phyloP scores from a whole-genome alignment of 2,113 vertebrate genomes.

The Rhinichthys klamathensis region DNA sequence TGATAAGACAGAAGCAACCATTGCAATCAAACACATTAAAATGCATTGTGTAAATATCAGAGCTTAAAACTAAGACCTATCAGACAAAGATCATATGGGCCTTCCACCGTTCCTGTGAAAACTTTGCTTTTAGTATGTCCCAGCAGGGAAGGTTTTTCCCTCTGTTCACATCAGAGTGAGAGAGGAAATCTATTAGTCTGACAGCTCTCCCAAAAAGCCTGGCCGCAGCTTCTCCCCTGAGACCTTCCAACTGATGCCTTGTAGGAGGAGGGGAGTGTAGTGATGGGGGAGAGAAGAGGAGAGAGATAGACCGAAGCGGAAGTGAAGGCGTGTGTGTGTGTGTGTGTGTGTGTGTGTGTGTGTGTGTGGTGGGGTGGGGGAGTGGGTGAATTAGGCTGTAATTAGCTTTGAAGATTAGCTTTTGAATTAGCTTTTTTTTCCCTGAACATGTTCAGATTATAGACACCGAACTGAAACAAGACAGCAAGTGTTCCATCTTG shows the following conservation, averaged over 20 bases:
- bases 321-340: background rate
- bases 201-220: conserved; percentile 49
- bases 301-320: conserved; percentile 19
- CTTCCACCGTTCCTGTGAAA: conserved; percentile 32
- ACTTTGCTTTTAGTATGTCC: conserved; percentile 54
- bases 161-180: conserved; percentile 37
- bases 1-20: background rate
- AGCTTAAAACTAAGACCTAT: background rate
- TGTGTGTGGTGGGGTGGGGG: no score
- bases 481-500: conserved; percentile 25
- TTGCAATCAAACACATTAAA: background rate
- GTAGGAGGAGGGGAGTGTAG: conserved; percentile 37
- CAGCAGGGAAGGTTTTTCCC: conserved; percentile 37
- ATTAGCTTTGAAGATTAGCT: conserved; percentile 40
- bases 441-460: conserved; percentile 19
- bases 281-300: conserved; percentile 40
- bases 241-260: conserved; percentile 11
- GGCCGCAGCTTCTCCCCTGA: background rate
- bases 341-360: no score
- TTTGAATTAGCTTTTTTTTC: conserved; percentile 14
- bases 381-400: background rate
- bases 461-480: conserved; percentile 16
- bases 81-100: background rate
- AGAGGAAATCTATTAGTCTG: conserved; percentile 52
- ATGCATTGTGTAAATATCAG: background rate